These are phyloP conservation scores for Leucophenga montana DNA, from an alignment of 2,888 invertebrate genomes.

Conservation along the genomic window DNA sequence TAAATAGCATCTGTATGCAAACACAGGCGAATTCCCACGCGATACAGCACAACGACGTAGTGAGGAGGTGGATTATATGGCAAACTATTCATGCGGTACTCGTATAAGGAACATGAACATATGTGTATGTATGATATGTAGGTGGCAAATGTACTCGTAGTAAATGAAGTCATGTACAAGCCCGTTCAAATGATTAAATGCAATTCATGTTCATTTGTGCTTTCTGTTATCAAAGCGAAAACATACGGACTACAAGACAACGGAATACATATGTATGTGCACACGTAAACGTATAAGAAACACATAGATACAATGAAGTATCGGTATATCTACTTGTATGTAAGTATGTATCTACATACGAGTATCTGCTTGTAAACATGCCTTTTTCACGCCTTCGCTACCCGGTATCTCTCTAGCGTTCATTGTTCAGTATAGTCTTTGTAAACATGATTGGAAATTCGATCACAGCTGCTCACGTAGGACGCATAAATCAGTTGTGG, in stretches of 20 bases:
- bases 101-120: conserved; percentile 31
- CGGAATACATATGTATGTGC: background rate
- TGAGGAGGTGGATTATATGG: too few relatives aligned
- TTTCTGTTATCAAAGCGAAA: conserved; percentile 6
- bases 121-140: conserved; percentile 36
- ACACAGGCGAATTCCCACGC: conserved; percentile 39
- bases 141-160: conserved; percentile 50
- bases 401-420: conserved; percentile 5
- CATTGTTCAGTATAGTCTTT: conserved; percentile 21
- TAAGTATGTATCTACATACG: background rate
- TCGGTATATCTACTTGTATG: background rate
- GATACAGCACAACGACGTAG: background rate
- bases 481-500: conserved; percentile 65
- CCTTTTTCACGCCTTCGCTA: background rate
- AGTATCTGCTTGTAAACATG: conserved; percentile 28
- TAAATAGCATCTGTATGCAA: conserved; percentile 48
- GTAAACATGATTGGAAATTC: conserved; percentile 66
- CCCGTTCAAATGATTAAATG: conserved; percentile 52
- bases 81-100: too few relatives aligned
- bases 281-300: background rate
- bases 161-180: conserved; percentile 64
- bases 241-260: conserved; percentile 4
- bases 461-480: conserved; percentile 67
- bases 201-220: conserved; percentile 66
- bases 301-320: background rate